phyloP scores from a whole-genome alignment of 2,797 vertebrate species.

The Sebastes dallii region DNA sequence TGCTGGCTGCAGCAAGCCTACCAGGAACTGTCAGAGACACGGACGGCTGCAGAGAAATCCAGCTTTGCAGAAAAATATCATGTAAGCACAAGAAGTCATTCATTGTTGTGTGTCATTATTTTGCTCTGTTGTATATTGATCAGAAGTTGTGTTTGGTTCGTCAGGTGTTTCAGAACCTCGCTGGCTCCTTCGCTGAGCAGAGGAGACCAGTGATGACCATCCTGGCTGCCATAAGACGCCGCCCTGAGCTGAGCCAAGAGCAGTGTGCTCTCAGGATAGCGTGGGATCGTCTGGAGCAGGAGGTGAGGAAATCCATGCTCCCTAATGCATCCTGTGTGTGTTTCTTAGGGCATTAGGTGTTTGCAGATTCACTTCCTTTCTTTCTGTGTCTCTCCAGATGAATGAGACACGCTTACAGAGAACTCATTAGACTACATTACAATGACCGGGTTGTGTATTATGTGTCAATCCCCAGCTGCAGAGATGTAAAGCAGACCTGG shows the following conservation, averaged over 20 bases:
- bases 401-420: neutral
- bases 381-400: neutral
- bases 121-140: neutral
- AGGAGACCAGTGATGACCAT: conserved; percentile 78
- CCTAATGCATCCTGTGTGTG: neutral
- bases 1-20: conserved; percentile 82
- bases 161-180: conserved; percentile 81
- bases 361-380: neutral
- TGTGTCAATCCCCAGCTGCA: conserved; percentile 77
- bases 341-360: neutral
- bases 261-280: conserved; percentile 72
- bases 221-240: conserved; percentile 69
- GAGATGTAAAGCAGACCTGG: conserved; percentile 80
- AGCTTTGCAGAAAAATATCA: conserved; percentile 82
- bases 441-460: neutral
- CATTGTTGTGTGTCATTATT: neutral
- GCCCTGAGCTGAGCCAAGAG: conserved; percentile 67
- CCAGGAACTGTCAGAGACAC: conserved; percentile 78
- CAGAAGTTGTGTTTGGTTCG: neutral
- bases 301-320: conserved; percentile 64
- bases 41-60: conserved; percentile 72
- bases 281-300: conserved; percentile 79
- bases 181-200: conserved; percentile 80
- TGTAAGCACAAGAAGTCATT: conserved; percentile 70
- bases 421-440: neutral